Base-by-base conservation (phyloP, 2,888 invertebrate species). In the Pollenia labialis region DNA sequence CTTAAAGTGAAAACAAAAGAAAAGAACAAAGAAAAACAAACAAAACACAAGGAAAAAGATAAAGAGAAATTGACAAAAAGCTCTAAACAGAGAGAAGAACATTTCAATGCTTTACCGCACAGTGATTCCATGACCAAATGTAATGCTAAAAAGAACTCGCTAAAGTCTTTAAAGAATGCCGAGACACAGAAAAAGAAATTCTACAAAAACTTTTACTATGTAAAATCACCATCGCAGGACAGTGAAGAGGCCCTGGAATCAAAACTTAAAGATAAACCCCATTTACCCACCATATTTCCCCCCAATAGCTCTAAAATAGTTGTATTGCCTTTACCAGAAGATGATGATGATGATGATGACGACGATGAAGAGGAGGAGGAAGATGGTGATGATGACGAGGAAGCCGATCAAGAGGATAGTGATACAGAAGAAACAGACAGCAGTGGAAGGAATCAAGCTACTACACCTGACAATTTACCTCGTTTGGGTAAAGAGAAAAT, bases 401-500 rank as follows among this genome's bases (percentile, higher is more conserved):
- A 81, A 23, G 74, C 88, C 74, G 86, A 87, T 7, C 76, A 80
- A 18, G 81, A 85, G 32, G 76, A 69, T 58, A 58, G 48, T 23
- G 81, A 44, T 16, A 56, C 16, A 0, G 48, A 48, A 1, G 48
- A 74, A 7, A 58, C 48, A 7, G 69, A 62, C 9, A 81, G 48
- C 32, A 72, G 46, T 52, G 66, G 71, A 40, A 32, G 56, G 69
- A 54, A 56, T 58, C 18, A 68, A 44, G 66, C 56, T 9, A 44
- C 66, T 2, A 60, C 62, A 10, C 44, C 56, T 32, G 87, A 89
- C 83, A 86, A 82, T 80, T 85, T 89, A 83, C 83, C 87, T 6
- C 77, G 86, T 7, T 90, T 90, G 71, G 90, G 90, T 79, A 92
- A 92, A 88, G 91, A 91, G 79, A 92, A 92, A 88, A 89, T 91